Evolutionary conservation across 2,113 vertebrate genomes (phyloP).

Genomic region (Scophthalmus maximus): DNA sequence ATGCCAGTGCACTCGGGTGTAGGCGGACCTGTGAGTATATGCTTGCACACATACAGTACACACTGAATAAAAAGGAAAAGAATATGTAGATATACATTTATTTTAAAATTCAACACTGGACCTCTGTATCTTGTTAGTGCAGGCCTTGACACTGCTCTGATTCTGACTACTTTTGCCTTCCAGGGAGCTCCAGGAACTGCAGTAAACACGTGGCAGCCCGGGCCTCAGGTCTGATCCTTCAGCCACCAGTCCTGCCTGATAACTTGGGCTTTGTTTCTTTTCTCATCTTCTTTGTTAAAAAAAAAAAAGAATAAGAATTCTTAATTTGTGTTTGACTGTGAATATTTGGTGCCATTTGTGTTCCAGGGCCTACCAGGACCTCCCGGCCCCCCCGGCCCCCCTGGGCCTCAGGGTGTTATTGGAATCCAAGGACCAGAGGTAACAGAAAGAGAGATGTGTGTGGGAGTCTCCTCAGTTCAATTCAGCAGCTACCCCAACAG

Average conservation of each 20-base stretch:
- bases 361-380: conserved; percentile 89
- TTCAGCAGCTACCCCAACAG: conserved; percentile 46
- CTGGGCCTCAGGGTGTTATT: conserved; percentile 86
- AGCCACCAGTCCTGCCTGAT: conserved; percentile 37
- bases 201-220: conserved; percentile 85
- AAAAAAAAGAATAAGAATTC: conserved; percentile 8
- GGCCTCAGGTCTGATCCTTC: conserved; percentile 89
- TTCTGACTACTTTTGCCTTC: conserved; percentile 74
- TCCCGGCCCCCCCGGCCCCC: conserved; percentile 88
- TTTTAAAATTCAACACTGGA: conserved; percentile 10
- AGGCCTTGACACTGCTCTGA: conserved; percentile 42
- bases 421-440: conserved; percentile 91
- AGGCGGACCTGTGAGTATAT: conserved; percentile 89
- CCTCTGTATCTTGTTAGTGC: conserved; percentile 20
- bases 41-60: conserved; percentile 8
- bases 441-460: conserved; percentile 48
- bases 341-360: conserved; percentile 28
- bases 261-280: conserved; percentile 29
- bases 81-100: neutral
- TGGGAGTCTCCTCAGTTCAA: conserved; percentile 29
- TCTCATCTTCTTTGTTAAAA: conserved; percentile 6
- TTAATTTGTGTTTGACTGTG: neutral
- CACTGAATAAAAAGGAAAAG: neutral
- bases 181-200: conserved; percentile 92
- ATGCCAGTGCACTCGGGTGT: conserved; percentile 57